Percentiles rank a stretch among this genome's conserved stretches.
These are phyloP conservation scores for Brienomyrus brachyistius DNA, from an alignment of 2,113 vertebrate species.

Conservation along the genomic window DNA sequence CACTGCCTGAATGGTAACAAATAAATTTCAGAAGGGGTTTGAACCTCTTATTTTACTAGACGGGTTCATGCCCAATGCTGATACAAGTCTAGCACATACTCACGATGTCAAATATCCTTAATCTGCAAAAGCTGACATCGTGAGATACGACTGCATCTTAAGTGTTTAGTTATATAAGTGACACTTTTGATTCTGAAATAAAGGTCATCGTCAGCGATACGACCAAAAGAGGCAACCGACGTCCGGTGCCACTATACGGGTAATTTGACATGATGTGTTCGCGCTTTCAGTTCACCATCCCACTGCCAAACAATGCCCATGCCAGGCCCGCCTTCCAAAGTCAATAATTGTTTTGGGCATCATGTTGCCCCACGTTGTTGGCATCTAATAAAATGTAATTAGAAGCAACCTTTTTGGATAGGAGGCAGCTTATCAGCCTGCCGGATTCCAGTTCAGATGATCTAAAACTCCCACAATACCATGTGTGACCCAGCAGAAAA, in stretches of 20 bases:
- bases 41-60: background rate
- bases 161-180: background rate
- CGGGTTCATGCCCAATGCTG: background rate
- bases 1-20: background rate
- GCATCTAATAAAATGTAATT: background rate
- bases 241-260: background rate
- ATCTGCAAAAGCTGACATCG: background rate
- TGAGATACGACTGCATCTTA: background rate
- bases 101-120: background rate
- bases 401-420: slow-evolving; percentile 2
- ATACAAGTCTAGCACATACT: background rate
- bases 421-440: background rate
- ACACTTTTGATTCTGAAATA: background rate
- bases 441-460: background rate
- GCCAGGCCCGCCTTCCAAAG: slow-evolving; percentile 17
- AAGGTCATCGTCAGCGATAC: background rate
- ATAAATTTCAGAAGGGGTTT: background rate
- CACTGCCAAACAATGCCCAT: background rate
- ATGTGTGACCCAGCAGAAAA: background rate
- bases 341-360: slow-evolving; percentile 12
- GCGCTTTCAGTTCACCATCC: background rate
- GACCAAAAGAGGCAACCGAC: background rate
- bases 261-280: slow-evolving; percentile 10
- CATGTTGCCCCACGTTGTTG: background rate
- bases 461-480: background rate